These are phyloP conservation scores for Rhyacophila evoluta DNA, from an alignment of 2,888 invertebrate species.

Conservation along the genomic window DNA sequence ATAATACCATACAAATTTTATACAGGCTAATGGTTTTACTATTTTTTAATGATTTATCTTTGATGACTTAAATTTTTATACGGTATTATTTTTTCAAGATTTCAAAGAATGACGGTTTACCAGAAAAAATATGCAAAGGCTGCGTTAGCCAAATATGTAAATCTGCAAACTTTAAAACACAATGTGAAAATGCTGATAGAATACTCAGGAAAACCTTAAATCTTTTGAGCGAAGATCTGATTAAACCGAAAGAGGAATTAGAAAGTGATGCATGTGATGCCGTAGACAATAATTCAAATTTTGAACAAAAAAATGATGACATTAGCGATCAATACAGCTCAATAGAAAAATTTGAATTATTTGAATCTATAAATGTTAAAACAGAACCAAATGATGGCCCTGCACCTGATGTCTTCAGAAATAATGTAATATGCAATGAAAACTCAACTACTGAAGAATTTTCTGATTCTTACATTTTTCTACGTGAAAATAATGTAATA, in stretches of 20 bases:
- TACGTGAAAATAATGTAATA: neutral
- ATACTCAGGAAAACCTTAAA: constrained; percentile 31
- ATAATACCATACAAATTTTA: too few relatives aligned
- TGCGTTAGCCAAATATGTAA: constrained; percentile 31
- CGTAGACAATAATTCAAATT: neutral
- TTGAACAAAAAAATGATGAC: neutral
- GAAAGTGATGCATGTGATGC: constrained; percentile 30
- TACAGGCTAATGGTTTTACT: too few relatives aligned
- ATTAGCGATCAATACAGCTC: neutral
- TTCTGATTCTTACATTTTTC: neutral
- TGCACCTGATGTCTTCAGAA: neutral
- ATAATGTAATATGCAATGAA: neutral
- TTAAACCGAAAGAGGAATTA: constrained; percentile 26
- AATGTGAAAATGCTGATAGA: constrained; percentile 36
- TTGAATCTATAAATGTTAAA: constrained; percentile 13
- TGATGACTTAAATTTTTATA: too few relatives aligned
- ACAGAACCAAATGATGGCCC: neutral
- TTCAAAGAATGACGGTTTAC: constrained; percentile 32
- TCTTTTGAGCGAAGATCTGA: neutral
- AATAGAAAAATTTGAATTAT: neutral
- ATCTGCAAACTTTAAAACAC: constrained; percentile 29
- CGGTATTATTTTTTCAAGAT: constrained; percentile 38
- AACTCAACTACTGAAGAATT: neutral
- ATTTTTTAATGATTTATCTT: too few relatives aligned
- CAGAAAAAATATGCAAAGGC: constrained; percentile 28